phyloP scores from a whole-genome alignment of 2,113 vertebrate genomes.

The Dasypus novemcinctus region DNA sequence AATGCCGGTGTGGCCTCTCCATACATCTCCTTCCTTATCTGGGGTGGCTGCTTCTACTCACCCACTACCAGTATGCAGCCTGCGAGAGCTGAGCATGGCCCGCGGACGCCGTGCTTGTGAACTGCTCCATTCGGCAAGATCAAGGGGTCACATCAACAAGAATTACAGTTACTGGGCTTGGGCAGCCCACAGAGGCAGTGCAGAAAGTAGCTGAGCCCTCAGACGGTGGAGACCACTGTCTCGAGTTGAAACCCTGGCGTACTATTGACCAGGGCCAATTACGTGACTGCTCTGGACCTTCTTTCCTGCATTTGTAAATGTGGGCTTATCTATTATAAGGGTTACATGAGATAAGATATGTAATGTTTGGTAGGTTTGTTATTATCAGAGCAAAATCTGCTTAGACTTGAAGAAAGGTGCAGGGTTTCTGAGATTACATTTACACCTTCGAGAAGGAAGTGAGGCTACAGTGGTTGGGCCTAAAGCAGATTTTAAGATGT shows the following conservation, averaged over 20 bases:
- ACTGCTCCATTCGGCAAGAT: not conserved
- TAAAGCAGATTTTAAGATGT: not conserved
- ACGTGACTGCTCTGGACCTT: not conserved
- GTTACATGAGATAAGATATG: not conserved
- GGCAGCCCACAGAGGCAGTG: not conserved
- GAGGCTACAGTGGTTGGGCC: not conserved
- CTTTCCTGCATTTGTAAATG: not conserved
- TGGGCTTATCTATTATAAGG: not conserved
- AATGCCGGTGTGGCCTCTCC: not conserved
- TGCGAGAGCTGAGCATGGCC: not conserved
- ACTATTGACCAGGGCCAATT: not conserved
- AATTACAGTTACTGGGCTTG: not conserved
- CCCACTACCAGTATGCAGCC: not conserved
- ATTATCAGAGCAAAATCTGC: not conserved
- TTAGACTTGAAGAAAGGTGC: not conserved
- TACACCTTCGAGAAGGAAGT: not conserved
- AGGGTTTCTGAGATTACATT: not conserved
- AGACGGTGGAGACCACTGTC: not conserved
- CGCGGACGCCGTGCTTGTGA: not conserved
- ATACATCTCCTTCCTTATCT: not conserved
- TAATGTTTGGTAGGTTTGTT: not conserved
- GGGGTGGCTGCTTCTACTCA: not conserved
- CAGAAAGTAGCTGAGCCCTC: not conserved
- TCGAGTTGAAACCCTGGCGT: not conserved
- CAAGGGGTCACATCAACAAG: not conserved